phyloP scores from a whole-genome alignment of 2,113 vertebrate species.

The Macquaria australasica region DNA sequence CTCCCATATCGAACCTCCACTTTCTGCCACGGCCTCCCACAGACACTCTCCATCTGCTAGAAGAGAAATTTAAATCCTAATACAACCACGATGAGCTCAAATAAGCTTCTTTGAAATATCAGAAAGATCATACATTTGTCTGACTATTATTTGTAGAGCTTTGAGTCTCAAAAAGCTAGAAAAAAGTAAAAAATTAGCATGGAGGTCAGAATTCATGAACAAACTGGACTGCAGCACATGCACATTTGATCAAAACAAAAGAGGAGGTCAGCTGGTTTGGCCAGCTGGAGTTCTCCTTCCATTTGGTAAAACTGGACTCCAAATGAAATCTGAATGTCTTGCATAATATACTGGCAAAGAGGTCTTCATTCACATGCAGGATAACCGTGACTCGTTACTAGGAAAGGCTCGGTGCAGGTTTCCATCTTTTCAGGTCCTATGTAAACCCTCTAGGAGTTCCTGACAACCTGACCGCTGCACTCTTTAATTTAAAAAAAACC shows the following conservation, averaged over 20 bases:
- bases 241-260: slow-evolving; percentile 9
- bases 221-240: neutral
- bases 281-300: slow-evolving; percentile 3
- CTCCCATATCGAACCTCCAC: slow-evolving; percentile 31
- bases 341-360: slow-evolving; percentile 49
- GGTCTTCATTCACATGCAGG: slow-evolving; percentile 36
- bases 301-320: slow-evolving; percentile 36
- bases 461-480: slow-evolving; percentile 59
- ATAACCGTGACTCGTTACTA: slow-evolving; percentile 49
- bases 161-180: neutral
- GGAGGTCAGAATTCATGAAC: neutral
- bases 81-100: neutral
- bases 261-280: slow-evolving; percentile 12
- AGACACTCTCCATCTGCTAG: slow-evolving; percentile 52
- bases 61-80: slow-evolving; percentile 36
- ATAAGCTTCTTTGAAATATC: slow-evolving; percentile 19
- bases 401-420: slow-evolving; percentile 55
- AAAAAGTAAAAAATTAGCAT: neutral
- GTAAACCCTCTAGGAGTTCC: slow-evolving; percentile 58
- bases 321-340: slow-evolving; percentile 45
- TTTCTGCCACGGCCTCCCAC: slow-evolving; percentile 62
- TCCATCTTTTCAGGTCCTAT: slow-evolving; percentile 64
- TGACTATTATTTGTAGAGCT: neutral
- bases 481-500: slow-evolving; percentile 41
- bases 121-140: slow-evolving; percentile 1